Conservation (phyloP, 2,888 invertebrate species). For the Pecten maximus region DNA sequence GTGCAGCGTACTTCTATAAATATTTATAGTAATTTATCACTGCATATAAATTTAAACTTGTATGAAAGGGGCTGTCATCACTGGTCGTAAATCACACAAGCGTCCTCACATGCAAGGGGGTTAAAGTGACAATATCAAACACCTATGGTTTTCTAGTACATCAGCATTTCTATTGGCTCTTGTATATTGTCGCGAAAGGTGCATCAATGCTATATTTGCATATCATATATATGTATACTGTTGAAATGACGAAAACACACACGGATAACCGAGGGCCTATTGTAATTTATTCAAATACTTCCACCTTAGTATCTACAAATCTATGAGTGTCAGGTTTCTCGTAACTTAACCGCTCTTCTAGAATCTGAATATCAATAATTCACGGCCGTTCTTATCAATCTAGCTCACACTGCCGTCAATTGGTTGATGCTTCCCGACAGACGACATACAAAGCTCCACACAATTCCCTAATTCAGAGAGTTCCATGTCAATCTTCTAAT, state of each 20-base stretch:
- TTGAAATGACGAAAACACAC: neutral
- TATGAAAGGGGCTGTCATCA: conserved; percentile 4
- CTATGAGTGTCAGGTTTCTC: conserved; percentile 1
- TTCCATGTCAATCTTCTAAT: conserved; percentile 1
- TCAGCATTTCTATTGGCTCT: neutral
- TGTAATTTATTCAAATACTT: neutral
- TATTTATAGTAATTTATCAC: conserved; percentile 24
- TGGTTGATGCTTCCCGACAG: conserved; percentile 4
- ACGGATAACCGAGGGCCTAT: neutral
- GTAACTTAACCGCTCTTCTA: neutral
- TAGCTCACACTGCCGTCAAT: conserved; percentile 17
- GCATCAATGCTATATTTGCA: neutral
- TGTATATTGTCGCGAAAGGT: neutral
- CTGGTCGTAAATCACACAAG: neutral
- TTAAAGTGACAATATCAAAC: neutral
- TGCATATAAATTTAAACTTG: conserved; percentile 24
- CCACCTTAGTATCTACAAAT: conserved; percentile 3
- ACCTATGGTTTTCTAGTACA: neutral
- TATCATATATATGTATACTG: neutral
- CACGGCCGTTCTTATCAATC: conserved; percentile 26
- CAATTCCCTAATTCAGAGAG: conserved; percentile 21
- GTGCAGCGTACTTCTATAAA: conserved; percentile 20
- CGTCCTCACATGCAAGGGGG: neutral
- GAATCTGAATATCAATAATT: conserved; percentile 20
- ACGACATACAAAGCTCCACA: neutral